Evolutionary conservation across 2,888 invertebrate genomes (phyloP).

Genomic region (Copidosoma aretas): DNA sequence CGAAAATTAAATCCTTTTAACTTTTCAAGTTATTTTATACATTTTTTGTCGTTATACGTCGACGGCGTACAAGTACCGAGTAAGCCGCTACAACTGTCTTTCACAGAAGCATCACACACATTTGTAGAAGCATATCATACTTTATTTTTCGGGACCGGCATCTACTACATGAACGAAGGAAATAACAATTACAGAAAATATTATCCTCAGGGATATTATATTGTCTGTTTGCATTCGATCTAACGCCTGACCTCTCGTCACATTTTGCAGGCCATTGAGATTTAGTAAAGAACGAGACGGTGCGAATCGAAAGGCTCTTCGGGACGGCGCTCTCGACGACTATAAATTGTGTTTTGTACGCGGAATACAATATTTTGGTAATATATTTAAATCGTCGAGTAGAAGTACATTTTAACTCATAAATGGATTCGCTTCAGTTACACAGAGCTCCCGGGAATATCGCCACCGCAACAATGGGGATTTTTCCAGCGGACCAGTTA

Average conservation of each 20-base stretch:
- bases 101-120: conserved; percentile 6
- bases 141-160: too few species aligned
- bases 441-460: too few species aligned
- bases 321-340: conserved; percentile 28
- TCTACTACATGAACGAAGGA: too few species aligned
- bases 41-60: too few species aligned
- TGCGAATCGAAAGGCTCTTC: conserved; percentile 47
- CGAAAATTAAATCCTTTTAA: too few species aligned
- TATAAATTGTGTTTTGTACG: conserved; percentile 46
- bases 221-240: too few species aligned
- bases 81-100: conserved; percentile 43
- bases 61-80: conserved; percentile 37
- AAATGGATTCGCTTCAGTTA: background rate
- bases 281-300: conserved; percentile 41
- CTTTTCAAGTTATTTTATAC: too few species aligned
- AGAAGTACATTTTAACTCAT: conserved; percentile 10
- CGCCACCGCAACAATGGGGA: too few species aligned
- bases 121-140: too few species aligned
- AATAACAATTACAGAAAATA: conserved; percentile 35
- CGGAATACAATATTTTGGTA: conserved; percentile 48
- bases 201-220: conserved; percentile 43
- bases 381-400: conserved; percentile 41
- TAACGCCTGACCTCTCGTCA: too few species aligned
- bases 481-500: too few species aligned
- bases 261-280: too few species aligned